phyloP scores from a whole-genome alignment of 2,888 invertebrate species.

The Xestia xanthographa region DNA sequence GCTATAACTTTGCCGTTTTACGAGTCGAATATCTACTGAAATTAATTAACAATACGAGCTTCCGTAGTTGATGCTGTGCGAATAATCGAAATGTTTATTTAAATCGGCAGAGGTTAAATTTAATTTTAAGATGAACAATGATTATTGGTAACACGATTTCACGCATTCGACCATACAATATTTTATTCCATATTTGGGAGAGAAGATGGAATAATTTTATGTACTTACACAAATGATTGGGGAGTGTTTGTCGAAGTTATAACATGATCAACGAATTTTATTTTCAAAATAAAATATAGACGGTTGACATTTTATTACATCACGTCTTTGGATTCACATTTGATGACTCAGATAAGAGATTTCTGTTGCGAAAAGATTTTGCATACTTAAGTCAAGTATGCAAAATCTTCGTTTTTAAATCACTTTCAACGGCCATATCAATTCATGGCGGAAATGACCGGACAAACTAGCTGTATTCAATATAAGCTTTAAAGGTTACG shows the following conservation, averaged over 20 bases:
- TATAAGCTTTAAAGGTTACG: conserved; percentile 18
- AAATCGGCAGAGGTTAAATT: conserved; percentile 65
- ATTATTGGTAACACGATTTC: conserved; percentile 65
- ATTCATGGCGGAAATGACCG: conserved; percentile 51
- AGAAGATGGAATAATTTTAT: conserved; percentile 52
- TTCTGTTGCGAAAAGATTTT: conserved; percentile 54
- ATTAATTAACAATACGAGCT: conserved; percentile 78
- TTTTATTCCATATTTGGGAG: conserved; percentile 60
- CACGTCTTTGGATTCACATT: conserved; percentile 33
- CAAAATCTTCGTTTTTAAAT: conserved; percentile 51
- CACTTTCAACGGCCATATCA: conserved; percentile 60
- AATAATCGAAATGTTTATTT: conserved; percentile 73
- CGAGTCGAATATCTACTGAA: conserved; percentile 81
- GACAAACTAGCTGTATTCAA: conserved; percentile 27
- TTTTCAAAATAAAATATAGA: conserved; percentile 42
- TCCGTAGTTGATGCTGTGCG: conserved; percentile 73
- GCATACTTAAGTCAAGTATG: conserved; percentile 52
- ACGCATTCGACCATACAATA: conserved; percentile 53
- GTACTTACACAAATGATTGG: conserved; percentile 38
- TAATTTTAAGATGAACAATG: conserved; percentile 65
- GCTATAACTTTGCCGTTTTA: conserved; percentile 82
- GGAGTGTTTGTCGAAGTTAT: conserved; percentile 41
- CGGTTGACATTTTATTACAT: conserved; percentile 45
- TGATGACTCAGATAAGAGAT: conserved; percentile 52
- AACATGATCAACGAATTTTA: conserved; percentile 44